These are phyloP conservation scores for Mionectes olivaceus DNA, from an alignment of 2,797 vertebrate species.

Conservation along the genomic window DNA sequence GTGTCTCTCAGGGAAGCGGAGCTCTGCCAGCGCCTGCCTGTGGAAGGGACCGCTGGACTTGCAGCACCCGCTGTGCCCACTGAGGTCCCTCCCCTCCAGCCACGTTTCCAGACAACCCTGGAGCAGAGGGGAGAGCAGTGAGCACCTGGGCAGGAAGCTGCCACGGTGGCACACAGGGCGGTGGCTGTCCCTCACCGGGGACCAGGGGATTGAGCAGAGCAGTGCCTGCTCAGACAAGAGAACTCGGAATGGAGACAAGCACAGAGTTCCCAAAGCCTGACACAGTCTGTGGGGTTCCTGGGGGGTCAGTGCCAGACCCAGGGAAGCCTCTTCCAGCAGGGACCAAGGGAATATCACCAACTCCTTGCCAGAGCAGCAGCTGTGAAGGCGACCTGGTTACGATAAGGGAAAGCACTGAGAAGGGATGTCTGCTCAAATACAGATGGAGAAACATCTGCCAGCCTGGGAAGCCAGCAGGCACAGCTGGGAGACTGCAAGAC, in stretches of 20 bases:
- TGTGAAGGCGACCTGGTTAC: fast-evolving
- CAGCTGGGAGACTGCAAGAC: not conserved
- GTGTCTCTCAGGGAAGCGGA: not conserved
- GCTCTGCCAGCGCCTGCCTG: constrained; percentile 16
- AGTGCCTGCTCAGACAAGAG: not conserved
- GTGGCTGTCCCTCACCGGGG: not conserved
- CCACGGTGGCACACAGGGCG: not conserved
- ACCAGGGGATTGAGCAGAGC: not conserved
- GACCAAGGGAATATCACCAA: not conserved
- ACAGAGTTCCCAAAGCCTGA: not conserved
- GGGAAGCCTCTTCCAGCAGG: not conserved
- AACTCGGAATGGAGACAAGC: not conserved
- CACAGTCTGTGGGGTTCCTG: not conserved
- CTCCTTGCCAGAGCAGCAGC: not conserved
- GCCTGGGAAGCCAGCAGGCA: not conserved
- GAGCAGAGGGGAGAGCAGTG: constrained; percentile 26
- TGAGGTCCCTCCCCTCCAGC: constrained; percentile 65
- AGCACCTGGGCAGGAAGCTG: constrained; percentile 34
- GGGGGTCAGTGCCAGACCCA: not conserved
- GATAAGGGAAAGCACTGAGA: not conserved
- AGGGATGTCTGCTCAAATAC: not conserved
- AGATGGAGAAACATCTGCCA: not conserved
- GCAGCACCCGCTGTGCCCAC: not conserved
- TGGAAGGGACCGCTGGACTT: not conserved
- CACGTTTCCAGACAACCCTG: constrained; percentile 79